Base-by-base conservation (phyloP, 1,140 invertebrate genomes). In the Drosophila saltans region DNA sequence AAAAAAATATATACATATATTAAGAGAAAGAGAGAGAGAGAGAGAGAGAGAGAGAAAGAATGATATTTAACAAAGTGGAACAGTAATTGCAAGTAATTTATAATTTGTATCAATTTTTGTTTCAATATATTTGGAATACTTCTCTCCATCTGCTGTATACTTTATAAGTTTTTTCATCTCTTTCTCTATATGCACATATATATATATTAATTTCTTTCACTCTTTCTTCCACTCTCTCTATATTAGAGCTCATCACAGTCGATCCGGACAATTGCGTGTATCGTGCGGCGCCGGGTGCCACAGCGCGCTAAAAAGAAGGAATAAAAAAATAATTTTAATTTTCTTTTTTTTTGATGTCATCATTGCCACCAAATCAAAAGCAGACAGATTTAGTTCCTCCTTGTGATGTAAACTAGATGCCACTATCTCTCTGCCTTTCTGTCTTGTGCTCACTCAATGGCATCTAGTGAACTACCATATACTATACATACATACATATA, bases 231-330 rank as follows among this genome's bases (percentile, higher is more conserved):
- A 8, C 33, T 36, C 6, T 36, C 33, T 36, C 33, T 36, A 7
- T 45, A 45, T n/a, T 58, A 90, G 88, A 81, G 26, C 66, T 90
- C 30, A 83, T 90, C 62, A 73, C 69, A n/a, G 78, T 90, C 40
- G 88, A 90, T 84, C 72, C 88, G 26, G 80, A 75, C 40, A 90
- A 88, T 56, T 80, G 80, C 55, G 80, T 90, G 7, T 75, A 80
- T 72, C 74, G 78, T 64, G 70, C 77, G 61, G 64, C 67, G 70
- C 67, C 69, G 58, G 73, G 73, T 62, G 80, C 80, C 16, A 88
- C 84, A 10, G 80, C 69, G 48, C 69, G 81, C 28, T 80, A 69
- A 43, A 43, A n/a, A 9, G n/a, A 1, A 56, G n/a, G 1, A 56
- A n/a, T 8, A 3, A 11, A 36, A 36, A 36, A 36, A 6, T 36